phyloP scores from a whole-genome alignment of 2,797 vertebrate species.

The Novumbra hubbsi region DNA sequence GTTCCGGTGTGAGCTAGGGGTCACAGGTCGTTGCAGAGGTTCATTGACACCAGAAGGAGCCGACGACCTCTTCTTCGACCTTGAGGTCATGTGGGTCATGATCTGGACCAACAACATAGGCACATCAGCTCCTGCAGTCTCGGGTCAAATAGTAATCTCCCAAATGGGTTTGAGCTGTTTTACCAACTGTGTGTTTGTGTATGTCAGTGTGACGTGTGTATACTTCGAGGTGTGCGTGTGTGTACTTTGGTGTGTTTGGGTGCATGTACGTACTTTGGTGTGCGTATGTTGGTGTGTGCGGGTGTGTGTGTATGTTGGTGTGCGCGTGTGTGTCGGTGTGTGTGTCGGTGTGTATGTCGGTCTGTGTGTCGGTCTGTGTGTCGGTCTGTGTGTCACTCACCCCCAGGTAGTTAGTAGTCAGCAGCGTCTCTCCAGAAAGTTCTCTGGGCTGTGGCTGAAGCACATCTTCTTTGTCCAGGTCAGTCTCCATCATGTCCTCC shows the following conservation, averaged over 20 bases:
- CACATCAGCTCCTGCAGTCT: background rate
- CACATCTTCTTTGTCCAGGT: constrained; percentile 88
- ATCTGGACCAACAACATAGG: background rate
- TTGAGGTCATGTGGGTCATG: constrained; percentile 7
- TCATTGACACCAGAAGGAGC: background rate
- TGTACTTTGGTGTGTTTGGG: background rate
- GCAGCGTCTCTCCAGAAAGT: constrained; percentile 88
- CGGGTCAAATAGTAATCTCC: too few relatives aligned
- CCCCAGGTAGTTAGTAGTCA: constrained; percentile 66
- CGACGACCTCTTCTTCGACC: constrained; percentile 1
- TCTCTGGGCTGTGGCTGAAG: constrained; percentile 79
- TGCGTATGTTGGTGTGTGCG: background rate
- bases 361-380: background rate
- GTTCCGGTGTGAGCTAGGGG: constrained; percentile 42
- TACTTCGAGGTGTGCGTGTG: background rate
- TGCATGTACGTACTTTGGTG: background rate
- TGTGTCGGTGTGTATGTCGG: background rate
- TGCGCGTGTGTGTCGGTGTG: background rate
- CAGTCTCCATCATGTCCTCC: constrained; percentile 87
- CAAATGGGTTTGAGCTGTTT: too few relatives aligned
- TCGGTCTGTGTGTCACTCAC: background rate
- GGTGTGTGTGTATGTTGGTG: background rate
- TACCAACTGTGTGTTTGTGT: too few relatives aligned
- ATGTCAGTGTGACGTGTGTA: background rate
- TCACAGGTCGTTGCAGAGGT: constrained; percentile 37